These are phyloP conservation scores for Agonopterix arenella DNA, from an alignment of 2,888 invertebrate genomes.

Conservation along the genomic window DNA sequence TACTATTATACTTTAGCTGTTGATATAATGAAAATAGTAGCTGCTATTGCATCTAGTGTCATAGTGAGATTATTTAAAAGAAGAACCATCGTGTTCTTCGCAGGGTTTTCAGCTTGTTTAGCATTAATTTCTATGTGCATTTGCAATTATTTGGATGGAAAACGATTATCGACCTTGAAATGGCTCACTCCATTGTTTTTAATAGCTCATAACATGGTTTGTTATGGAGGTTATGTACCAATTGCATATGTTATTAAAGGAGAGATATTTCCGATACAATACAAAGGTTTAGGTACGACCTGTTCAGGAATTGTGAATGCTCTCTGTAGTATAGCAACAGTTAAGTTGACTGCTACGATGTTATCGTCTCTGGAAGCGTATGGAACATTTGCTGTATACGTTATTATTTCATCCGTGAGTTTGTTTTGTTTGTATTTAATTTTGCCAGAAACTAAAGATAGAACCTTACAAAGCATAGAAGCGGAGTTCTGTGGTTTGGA, in stretches of 20 bases:
- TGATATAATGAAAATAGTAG: neutral
- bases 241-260: neutral
- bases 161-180: too few relatives aligned
- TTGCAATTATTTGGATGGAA: too few relatives aligned
- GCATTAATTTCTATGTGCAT: neutral
- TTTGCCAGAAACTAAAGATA: conserved; percentile 3
- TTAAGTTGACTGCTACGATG: conserved; percentile 1
- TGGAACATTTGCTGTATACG: conserved; percentile 1
- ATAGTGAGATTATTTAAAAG: neutral
- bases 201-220: too few relatives aligned
- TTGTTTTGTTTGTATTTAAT: neutral
- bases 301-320: neutral
- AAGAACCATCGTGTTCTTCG: neutral
- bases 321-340: neutral
- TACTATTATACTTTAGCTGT: neutral
- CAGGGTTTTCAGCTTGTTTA: neutral
- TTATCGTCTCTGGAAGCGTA: neutral
- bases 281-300: neutral
- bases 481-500: conserved; percentile 1
- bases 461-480: conserved; percentile 11
- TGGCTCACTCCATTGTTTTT: too few relatives aligned
- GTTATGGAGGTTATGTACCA: neutral
- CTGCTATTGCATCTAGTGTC: neutral
- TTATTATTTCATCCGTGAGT: neutral
- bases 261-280: conserved; percentile 1